Percentiles rank a stretch among this genome's conserved stretches.
Evolutionary conservation across 2,888 invertebrate genomes (phyloP).

Genomic region (Acronicta alni): DNA sequence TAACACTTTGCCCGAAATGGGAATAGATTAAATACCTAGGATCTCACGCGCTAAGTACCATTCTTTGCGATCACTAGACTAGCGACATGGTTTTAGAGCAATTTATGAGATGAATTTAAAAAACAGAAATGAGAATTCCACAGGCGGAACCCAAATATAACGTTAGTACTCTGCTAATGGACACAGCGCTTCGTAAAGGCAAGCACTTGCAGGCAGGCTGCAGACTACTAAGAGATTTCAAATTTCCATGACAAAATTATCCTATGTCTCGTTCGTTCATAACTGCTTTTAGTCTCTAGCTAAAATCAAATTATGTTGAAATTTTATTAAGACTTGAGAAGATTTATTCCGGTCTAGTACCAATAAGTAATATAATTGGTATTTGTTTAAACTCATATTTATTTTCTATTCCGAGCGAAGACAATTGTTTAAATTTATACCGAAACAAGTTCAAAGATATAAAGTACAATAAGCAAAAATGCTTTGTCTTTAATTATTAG

Average conservation of each 20-base stretch:
- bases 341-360: too few species aligned
- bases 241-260: conserved; percentile 52
- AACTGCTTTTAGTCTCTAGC: conserved; percentile 34
- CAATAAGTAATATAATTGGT: too few species aligned
- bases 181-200: conserved; percentile 39
- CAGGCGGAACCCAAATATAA: conserved; percentile 8
- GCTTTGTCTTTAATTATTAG: too few species aligned
- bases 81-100: background rate
- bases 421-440: too few species aligned
- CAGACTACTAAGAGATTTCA: conserved; percentile 45
- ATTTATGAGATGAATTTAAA: background rate
- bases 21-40: too few species aligned
- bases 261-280: conserved; percentile 22
- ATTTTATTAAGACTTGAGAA: conserved; percentile 30
- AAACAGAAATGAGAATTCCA: conserved; percentile 6
- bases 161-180: conserved; percentile 30
- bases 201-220: conserved; percentile 37
- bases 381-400: too few species aligned
- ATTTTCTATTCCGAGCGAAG: too few species aligned
- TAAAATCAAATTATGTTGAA: conserved; percentile 23
- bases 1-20: too few species aligned
- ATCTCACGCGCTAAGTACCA: too few species aligned
- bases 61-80: too few species aligned
- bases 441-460: too few species aligned
- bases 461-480: too few species aligned